Conservation (phyloP, 2,888 invertebrate genomes). For the Frankliniella intonsa region DNA sequence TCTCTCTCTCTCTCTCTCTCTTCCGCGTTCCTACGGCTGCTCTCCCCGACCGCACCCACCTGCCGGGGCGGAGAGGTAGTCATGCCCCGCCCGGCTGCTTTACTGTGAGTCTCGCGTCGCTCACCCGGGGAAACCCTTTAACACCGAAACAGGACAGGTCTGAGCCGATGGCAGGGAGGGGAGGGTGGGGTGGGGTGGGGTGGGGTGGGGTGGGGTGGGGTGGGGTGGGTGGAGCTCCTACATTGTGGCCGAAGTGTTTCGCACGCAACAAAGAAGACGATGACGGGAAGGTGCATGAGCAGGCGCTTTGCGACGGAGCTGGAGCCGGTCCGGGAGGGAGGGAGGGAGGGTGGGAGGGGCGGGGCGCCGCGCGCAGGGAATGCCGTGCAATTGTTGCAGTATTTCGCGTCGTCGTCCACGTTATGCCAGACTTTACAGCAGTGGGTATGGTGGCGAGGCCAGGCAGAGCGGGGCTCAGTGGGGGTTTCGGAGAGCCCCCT, state of each 20-base stretch:
- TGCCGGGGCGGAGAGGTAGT: no score
- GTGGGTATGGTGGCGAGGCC: background rate
- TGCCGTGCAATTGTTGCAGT: constrained; percentile 20
- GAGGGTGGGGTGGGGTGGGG: no score
- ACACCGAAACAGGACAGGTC: no score
- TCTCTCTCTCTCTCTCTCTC: background rate
- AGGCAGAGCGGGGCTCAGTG: background rate
- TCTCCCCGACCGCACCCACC: background rate
- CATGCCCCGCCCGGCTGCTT: no score
- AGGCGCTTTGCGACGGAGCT: background rate
- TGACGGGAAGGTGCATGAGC: background rate
- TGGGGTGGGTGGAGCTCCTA: background rate
- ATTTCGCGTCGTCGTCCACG: background rate
- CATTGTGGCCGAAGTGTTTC: background rate
- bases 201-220: background rate
- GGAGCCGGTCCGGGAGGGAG: background rate
- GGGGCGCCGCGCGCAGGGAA: background rate
- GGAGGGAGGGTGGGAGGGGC: background rate
- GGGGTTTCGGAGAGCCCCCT: no score
- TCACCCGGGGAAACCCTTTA: background rate
- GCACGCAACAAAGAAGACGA: background rate
- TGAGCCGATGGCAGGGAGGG: background rate
- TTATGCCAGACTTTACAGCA: background rate
- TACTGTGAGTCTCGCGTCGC: background rate
- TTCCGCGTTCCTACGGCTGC: no score